phyloP scores from a whole-genome alignment of 2,113 vertebrate genomes.

The Gracilinanus agilis region DNA sequence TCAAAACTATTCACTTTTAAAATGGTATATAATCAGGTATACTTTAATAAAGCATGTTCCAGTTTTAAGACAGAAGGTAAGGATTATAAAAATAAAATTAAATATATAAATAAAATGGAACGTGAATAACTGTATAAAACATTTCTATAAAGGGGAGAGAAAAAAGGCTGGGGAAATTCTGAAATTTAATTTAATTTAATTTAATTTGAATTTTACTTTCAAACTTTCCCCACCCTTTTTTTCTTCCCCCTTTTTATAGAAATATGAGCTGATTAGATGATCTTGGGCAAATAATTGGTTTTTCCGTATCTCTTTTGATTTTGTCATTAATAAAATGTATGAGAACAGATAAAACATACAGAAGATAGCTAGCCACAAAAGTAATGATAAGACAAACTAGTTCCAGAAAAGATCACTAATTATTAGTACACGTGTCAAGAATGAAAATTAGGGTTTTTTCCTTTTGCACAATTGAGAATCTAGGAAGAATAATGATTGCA shows the following conservation, averaged over 20 bases:
- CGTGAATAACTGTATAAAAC: not conserved
- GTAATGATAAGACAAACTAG: slow-evolving; percentile 1
- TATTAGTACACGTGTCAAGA: not conserved
- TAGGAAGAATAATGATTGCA: not conserved
- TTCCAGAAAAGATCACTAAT: not conserved
- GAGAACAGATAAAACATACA: slow-evolving; percentile 16
- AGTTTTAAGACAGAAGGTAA: no score
- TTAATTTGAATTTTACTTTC: no score
- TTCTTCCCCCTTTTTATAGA: no score
- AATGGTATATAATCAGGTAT: no score
- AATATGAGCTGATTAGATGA: not conserved
- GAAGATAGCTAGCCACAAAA: slow-evolving; percentile 1
- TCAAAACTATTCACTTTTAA: no score
- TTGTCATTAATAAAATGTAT: not conserved
- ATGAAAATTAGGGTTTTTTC: slow-evolving; percentile 21
- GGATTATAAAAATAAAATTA: no score
- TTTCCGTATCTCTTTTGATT: not conserved
- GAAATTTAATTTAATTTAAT: not conserved
- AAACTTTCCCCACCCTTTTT: no score
- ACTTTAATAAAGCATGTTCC: no score
- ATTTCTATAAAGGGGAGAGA: not conserved
- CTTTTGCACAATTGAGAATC: slow-evolving; percentile 10
- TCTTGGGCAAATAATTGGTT: not conserved
- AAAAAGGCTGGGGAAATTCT: not conserved
- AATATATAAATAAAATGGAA: not conserved